phyloP scores from a whole-genome alignment of 2,797 vertebrate genomes.

The Rhadinocentrus ornatus region DNA sequence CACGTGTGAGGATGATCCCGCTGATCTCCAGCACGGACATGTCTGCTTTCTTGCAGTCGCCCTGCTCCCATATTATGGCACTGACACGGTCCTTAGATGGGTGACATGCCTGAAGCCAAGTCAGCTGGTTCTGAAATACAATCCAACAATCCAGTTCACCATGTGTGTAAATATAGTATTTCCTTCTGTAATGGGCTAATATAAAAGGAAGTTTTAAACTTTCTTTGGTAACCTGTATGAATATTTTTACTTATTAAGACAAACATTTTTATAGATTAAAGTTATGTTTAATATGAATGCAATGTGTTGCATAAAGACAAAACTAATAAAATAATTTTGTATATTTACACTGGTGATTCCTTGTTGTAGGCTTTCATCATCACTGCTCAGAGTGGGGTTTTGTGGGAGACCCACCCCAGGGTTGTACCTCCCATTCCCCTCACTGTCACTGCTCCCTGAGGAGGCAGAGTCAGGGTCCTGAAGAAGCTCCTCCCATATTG shows the following conservation, averaged over 20 bases:
- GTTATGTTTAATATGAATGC: background rate
- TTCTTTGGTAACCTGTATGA: background rate
- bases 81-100: conserved; percentile 94
- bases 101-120: conserved; percentile 95
- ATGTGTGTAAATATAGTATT: background rate
- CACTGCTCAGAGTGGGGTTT: conserved; percentile 78
- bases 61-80: conserved; percentile 97
- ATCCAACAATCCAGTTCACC: conserved; percentile 12
- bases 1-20: conserved; percentile 95
- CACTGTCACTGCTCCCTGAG: conserved; percentile 90
- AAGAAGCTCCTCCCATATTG: conserved; percentile 95
- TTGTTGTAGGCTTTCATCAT: conserved; percentile 91
- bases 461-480: conserved; percentile 92
- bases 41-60: conserved; percentile 96
- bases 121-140: conserved; percentile 88
- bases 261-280: background rate
- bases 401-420: conserved; percentile 66
- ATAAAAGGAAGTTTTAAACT: background rate
- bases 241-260: background rate
- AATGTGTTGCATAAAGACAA: background rate
- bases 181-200: background rate
- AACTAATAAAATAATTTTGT: background rate
- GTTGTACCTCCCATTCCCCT: conserved; percentile 82
- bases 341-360: conserved; percentile 71
- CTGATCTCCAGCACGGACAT: conserved; percentile 99